Percentiles rank a stretch among this genome's conserved stretches.
phyloP scores from a whole-genome alignment of 1,140 invertebrate genomes.

The Drosophila bocki region DNA sequence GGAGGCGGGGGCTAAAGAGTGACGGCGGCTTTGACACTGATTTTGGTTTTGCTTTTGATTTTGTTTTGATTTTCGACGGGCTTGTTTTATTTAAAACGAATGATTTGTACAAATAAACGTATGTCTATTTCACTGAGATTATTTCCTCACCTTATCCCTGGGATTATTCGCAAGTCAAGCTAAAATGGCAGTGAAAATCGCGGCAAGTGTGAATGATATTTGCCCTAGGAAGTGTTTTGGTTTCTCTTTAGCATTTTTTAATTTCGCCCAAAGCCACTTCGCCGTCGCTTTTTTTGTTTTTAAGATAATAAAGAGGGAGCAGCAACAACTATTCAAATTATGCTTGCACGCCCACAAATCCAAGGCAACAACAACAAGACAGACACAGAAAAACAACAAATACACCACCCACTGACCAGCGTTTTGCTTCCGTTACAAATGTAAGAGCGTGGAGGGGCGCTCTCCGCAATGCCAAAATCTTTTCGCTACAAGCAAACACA shows the following conservation, averaged over 20 bases:
- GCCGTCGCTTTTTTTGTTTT: constrained; percentile 17
- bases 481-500: no score
- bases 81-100: not conserved
- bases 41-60: constrained; percentile 16
- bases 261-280: constrained; percentile 23
- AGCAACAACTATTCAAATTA: constrained; percentile 48
- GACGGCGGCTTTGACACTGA: constrained; percentile 16
- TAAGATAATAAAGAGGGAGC: constrained; percentile 21
- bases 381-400: constrained; percentile 14
- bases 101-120: not conserved
- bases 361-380: constrained; percentile 5
- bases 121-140: not conserved
- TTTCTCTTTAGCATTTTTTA: constrained; percentile 11
- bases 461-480: no score
- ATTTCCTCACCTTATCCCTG: no score
- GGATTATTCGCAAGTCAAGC: not conserved
- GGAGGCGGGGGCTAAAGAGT: not conserved
- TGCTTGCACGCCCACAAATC: constrained; percentile 17
- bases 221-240: constrained; percentile 28
- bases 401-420: constrained; percentile 47
- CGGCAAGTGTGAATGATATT: constrained; percentile 11
- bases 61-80: not conserved
- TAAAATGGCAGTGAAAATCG: constrained; percentile 3
- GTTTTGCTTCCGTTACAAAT: constrained; percentile 80
- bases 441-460: not conserved